Base-by-base conservation (phyloP, 2,113 vertebrate species). In the Clarias gariepinus region DNA sequence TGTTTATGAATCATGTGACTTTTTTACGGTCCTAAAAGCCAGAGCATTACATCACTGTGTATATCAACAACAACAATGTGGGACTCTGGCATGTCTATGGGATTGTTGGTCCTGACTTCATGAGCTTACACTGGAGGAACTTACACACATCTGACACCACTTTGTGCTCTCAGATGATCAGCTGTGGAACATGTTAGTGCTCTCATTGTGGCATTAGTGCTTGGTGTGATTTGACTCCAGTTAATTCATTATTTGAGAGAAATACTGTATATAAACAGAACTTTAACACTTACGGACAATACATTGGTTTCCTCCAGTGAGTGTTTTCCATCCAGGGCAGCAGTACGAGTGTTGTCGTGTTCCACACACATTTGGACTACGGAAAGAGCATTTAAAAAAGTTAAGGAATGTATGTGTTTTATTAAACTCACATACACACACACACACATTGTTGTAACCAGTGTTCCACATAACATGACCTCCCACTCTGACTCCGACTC, bases 281-380 rank as follows among this genome's bases (percentile, higher is more conserved):
- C n/a, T 19, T 41, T 30, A n/a, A 85, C 90, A 99, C 98, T 99
- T 95, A 99, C 98, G 98, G 89, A 99, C 98, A 89, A 99, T 99
- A 93, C 98, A 99, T 89, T 99, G 98, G 93, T 99, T 99, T 91
- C 98, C 98, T 91, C 97, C 98, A 74, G 97, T 98, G 91, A 99
- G 94, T 2, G 98, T 99, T 95, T 99, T 99, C 98, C 98, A 99
- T 86, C 98, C 98, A 69, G 97, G 98, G 90, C 98, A 99, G 93
- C 98, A 99, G 94, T 97, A 99, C 79, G 96, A 96, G 84, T 98
- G 98, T 93, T 96, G 98, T 92, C 96, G 97, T 77, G 97, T 96
- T 91, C 98, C 98, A 88, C 98, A 99, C 58, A 99, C 98, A 92
- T 99, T 99, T 47, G 98, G 98, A 89, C 98, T 99, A 92, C 81